Evolutionary conservation across 2,113 vertebrate genomes (phyloP), one percentile per base, ranked within the genome.

Genomic region (Hemicordylus capensis): DNA sequence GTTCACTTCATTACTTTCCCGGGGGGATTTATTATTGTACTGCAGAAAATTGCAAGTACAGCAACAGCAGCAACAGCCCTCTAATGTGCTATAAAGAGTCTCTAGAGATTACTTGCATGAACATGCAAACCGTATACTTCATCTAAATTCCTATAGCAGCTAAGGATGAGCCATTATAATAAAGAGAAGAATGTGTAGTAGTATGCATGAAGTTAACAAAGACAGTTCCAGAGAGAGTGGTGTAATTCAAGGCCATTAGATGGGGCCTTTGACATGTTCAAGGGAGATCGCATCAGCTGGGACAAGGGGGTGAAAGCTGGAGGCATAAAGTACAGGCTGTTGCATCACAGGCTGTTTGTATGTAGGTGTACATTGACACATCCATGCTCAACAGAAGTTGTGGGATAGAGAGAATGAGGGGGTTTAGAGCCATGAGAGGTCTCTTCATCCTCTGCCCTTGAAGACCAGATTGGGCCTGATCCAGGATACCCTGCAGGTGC

Each of bases 1-100:
- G 76, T 39, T 58, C 42, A 54, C 26, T n/a, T 73, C 37, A 72
- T 69, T 77, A 63, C 24, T 73, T 83, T 72, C 46, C 61, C 26
- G 63, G 9, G 51, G 84, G 48, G 80, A 44, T 85, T 81, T 83
- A 67, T 81, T 85, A 63, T 76, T 79, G 84, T 85, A 28, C 58
- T n/a, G 59, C 6, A 87, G 74, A 92, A 91, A 90, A 83, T 63
- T 81, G 72, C 56, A 72, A 61, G 34, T 66, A 88, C 93, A 91
- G 59, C 58, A 85, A 12, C 81, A 86, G 54, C 42, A 44, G 24
- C n/a, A 69, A 90, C 76, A 5, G 89, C n/a, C 11, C 80, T 88
- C 70, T 69, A 26, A 84, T 89, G 66, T 83, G 78, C 84, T 84
- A 88, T 85, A 73, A 87, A 86, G 85, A 72, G 79, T 89, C 28